phyloP scores from a whole-genome alignment of 2,797 vertebrate species.

The Caiman crocodilus region DNA sequence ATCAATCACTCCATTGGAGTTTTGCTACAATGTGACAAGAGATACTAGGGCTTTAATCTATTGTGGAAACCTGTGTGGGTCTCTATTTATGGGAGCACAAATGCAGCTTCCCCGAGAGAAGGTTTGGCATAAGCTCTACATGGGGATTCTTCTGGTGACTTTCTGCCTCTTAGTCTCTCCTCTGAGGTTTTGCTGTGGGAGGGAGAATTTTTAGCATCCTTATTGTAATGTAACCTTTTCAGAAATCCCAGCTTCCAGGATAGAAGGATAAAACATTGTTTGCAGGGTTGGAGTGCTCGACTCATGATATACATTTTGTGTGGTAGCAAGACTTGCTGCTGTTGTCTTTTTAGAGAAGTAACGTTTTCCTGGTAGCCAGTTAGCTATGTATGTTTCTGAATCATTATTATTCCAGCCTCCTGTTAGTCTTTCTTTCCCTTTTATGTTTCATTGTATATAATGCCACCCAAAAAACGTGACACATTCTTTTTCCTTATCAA shows the following conservation, averaged over 20 bases:
- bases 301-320: constrained; percentile 18
- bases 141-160: background rate
- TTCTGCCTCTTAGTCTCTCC: background rate
- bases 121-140: constrained; percentile 19
- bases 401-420: background rate
- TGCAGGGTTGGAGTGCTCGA: background rate
- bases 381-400: constrained; percentile 60
- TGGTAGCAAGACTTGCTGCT: constrained; percentile 46
- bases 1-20: background rate
- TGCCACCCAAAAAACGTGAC: constrained; percentile 5
- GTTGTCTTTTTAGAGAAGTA: constrained; percentile 48
- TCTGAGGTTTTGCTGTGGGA: background rate
- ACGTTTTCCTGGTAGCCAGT: constrained; percentile 47
- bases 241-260: constrained; percentile 8
- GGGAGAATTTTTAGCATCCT: constrained; percentile 4
- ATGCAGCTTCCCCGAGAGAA: background rate
- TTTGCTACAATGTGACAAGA: background rate
- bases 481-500: background rate
- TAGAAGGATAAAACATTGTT: background rate
- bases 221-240: constrained; percentile 1
- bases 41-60: background rate
- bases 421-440: constrained; percentile 43
- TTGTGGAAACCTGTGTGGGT: background rate
- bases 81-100: background rate
- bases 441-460: background rate